A percentile compares a stretch with the other conserved stretches of the same genome.
Conservation (phyloP, 2,797 vertebrate genomes). For the Vespertilio murinus region DNA sequence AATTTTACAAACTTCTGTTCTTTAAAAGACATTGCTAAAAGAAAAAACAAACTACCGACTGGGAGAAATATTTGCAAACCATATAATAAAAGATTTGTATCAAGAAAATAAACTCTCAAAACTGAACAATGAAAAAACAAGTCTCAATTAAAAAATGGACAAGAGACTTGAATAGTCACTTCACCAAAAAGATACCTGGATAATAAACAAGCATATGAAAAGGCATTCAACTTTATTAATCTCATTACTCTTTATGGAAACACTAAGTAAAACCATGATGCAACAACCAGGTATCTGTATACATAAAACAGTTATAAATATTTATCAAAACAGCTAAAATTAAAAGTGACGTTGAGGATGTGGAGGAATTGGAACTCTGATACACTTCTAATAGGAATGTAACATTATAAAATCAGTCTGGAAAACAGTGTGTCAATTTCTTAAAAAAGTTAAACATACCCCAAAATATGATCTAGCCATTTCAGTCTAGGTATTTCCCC, state of each 20-base stretch:
- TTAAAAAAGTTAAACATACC: not conserved
- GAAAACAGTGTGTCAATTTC: not conserved
- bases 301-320: not conserved
- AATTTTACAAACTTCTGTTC: not conserved
- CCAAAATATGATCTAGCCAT: not conserved
- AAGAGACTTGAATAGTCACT: not conserved
- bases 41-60: not conserved
- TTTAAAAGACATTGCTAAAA: not conserved
- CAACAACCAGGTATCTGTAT: not conserved
- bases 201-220: not conserved
- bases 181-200: not conserved
- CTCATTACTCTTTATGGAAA: not conserved
- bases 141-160: not conserved
- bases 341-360: not conserved
- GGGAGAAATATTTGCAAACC: not conserved
- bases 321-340: not conserved
- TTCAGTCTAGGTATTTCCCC: not conserved
- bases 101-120: not conserved
- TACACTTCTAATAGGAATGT: not conserved
- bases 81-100: not conserved
- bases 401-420: not conserved
- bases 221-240: not conserved
- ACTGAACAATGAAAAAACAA: not conserved
- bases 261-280: not conserved
- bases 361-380: not conserved